Evolutionary conservation across 1,140 invertebrate species (phyloP).

Genomic region (Drosophila ficusphila): DNA sequence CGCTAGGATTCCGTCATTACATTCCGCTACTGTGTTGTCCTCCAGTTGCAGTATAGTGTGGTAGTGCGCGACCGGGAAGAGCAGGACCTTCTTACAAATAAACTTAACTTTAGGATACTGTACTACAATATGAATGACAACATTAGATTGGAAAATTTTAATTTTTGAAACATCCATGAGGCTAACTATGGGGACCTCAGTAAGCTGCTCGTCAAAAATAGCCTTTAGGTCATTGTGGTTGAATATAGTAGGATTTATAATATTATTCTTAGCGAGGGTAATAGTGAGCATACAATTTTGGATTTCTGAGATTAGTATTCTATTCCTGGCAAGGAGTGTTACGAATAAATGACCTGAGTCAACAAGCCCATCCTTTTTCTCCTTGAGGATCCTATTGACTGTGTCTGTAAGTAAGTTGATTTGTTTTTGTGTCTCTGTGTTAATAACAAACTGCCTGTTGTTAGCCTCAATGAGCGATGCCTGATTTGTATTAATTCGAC

Average conservation of each 20-base stretch:
- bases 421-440: slow-evolving; percentile 14
- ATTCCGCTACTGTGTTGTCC: not conserved
- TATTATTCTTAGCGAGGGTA: slow-evolving; percentile 2
- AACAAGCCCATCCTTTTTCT: slow-evolving; percentile 6
- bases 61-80: not conserved
- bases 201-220: too few relatives aligned
- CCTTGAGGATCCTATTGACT: slow-evolving; percentile 11
- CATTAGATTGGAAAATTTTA: not conserved
- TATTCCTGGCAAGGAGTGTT: slow-evolving; percentile 7
- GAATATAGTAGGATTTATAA: slow-evolving; percentile 6
- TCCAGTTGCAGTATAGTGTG: slow-evolving; percentile 1
- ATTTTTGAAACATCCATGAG: slow-evolving; percentile 1
- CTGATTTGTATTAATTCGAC: not conserved
- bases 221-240: not conserved
- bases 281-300: slow-evolving; percentile 29
- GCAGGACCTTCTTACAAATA: slow-evolving; percentile 3
- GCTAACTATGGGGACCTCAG: too few relatives aligned
- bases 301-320: slow-evolving; percentile 30
- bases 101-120: slow-evolving; percentile 3
- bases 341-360: slow-evolving; percentile 1
- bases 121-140: not conserved
- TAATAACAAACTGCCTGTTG: not conserved
- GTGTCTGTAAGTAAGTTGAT: slow-evolving; percentile 14
- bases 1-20: not conserved
- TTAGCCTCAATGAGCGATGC: not conserved